Base-by-base conservation (phyloP, 1,140 invertebrate genomes). In the Pinna nobilis region DNA sequence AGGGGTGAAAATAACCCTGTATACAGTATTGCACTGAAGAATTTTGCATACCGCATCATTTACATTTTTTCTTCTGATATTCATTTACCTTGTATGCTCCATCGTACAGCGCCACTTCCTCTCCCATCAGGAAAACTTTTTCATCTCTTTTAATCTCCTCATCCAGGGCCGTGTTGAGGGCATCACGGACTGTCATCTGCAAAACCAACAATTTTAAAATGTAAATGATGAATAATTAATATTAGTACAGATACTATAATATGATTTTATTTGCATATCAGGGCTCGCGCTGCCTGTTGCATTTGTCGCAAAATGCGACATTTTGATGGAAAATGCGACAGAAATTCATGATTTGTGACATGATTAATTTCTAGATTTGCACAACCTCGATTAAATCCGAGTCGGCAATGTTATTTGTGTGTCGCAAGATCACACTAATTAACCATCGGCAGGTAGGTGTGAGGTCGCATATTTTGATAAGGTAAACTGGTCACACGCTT, bases 81-180 rank as follows among this genome's bases (percentile, higher is more conserved):
- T 55, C n/a, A 15, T 28, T 67, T 59, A 92, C 91, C 84, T 99
- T 99, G 83, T 99, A 99, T 28, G 98, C 97, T 69, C 98, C 98
- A 87, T 99, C 98, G 84, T 99, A 99, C 89, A 95, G 92, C n/a
- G 97, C 98, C 0, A 99, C 98, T 91, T 99, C 98, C 90, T 99
- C 98, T 39, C 98, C 98, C 49, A 99, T 82, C 23, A 99, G 84
- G 88, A 99, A 98, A 0, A 99, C 98, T 68, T 92, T 93, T 35
- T 98, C 96, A 89, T 99, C 98, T 70, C 94, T 92, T 84, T 94
- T 94, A 92, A 99, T 94, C 91, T 99, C 98, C 88, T 99, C 98
- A 88, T 99, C 97, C 84, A 99, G 91, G 0, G 98, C 98, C 37
- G 94, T 91, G 90, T 99, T 99, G 11, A 99, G 89, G 18, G 98